A percentile compares a stretch with the other conserved stretches of the same genome.
phyloP scores from a whole-genome alignment of 2,888 invertebrate genomes.

The Melanostoma mellinum region DNA sequence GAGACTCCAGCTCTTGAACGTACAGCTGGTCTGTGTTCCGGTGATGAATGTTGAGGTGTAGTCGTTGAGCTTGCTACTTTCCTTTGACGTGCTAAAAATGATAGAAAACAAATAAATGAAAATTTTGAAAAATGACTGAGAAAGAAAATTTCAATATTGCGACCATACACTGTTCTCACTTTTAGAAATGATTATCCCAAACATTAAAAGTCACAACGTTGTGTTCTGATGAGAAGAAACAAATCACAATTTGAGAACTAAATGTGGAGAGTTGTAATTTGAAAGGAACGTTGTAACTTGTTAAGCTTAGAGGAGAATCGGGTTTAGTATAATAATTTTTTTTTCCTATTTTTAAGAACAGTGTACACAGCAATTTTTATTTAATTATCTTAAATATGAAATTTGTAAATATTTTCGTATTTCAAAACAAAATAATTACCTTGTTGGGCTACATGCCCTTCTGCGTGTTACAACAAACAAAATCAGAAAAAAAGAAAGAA shows the following conservation, averaged over 20 bases:
- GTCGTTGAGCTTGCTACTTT: constrained; percentile 82
- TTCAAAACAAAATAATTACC: constrained; percentile 81
- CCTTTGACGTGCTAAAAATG: constrained; percentile 85
- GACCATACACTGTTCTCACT: constrained; percentile 11
- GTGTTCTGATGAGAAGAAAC: too few species aligned
- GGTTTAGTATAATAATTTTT: too few species aligned
- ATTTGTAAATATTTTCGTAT: constrained; percentile 8
- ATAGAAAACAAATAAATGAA: constrained; percentile 64
- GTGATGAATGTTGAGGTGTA: constrained; percentile 81
- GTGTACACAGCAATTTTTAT: constrained; percentile 19
- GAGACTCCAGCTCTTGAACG: constrained; percentile 90
- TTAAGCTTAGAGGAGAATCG: too few species aligned
- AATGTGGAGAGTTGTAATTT: too few species aligned
- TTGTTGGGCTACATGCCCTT: constrained; percentile 86
- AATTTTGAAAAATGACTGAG: too few species aligned
- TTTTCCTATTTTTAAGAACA: neutral
- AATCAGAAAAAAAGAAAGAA: constrained; percentile 74
- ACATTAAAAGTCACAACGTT: too few species aligned
- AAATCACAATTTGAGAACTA: too few species aligned
- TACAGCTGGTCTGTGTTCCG: constrained; percentile 83
- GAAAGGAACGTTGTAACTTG: too few species aligned
- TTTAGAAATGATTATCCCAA: neutral
- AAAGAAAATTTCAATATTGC: too few species aligned
- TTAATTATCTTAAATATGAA: constrained; percentile 11
- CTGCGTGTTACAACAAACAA: constrained; percentile 79